Evolutionary conservation across 2,113 vertebrate species (phyloP).

Genomic region (Peucedramus taeniatus): DNA sequence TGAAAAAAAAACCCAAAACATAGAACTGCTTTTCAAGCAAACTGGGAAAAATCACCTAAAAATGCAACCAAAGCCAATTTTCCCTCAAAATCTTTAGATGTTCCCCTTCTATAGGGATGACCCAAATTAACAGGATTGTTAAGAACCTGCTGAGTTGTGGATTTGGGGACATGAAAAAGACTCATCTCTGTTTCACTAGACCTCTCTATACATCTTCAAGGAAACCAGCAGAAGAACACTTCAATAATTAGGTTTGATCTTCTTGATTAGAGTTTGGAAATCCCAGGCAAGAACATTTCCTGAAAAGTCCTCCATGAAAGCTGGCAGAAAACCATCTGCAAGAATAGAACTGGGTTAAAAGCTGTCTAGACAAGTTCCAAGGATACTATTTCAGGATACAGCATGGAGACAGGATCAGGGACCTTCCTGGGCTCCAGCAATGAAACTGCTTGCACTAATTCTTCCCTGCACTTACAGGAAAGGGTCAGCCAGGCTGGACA

Average conservation of each 20-base stretch:
- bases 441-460: background rate
- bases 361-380: background rate
- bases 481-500: background rate
- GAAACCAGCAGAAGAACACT: background rate
- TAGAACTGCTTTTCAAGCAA: background rate
- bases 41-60: background rate
- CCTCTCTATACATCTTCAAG: background rate
- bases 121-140: background rate
- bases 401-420: background rate
- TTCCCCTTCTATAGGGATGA: background rate
- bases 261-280: background rate
- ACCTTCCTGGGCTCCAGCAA: background rate
- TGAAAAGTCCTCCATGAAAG: background rate
- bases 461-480: background rate
- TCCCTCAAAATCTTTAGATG: background rate
- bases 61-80: background rate
- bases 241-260: background rate
- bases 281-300: background rate
- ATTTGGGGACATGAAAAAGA: background rate
- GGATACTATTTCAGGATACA: background rate
- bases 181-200: background rate
- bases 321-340: background rate
- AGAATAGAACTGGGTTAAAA: background rate
- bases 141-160: background rate
- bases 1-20: background rate